Evolutionary conservation across 2,888 invertebrate species (phyloP).

Genomic region (Lysandra bellargus): DNA sequence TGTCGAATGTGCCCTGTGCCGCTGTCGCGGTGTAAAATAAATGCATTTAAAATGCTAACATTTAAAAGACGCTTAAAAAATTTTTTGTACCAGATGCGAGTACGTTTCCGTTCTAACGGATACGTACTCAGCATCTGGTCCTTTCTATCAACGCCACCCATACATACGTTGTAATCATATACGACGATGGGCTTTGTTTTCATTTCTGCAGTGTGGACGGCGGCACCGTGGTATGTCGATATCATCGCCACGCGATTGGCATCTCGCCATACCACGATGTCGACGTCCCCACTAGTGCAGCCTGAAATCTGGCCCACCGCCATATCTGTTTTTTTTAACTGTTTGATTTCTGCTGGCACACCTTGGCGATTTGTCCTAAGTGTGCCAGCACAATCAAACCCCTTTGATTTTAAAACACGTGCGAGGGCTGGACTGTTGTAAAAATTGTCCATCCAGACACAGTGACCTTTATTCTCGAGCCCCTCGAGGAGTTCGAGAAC

Average conservation of each 20-base stretch:
- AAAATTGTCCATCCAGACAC: slow-evolving; percentile 22
- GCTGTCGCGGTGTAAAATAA: slow-evolving; percentile 22
- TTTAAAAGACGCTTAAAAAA: slow-evolving; percentile 20
- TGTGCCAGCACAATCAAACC: slow-evolving; percentile 17
- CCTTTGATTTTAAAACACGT: neutral
- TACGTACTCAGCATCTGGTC: slow-evolving; percentile 16
- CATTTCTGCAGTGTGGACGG: no score
- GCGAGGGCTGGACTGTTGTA: slow-evolving; percentile 22
- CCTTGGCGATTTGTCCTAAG: slow-evolving; percentile 14
- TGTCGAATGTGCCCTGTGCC: slow-evolving; percentile 20
- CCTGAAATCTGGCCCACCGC: neutral
- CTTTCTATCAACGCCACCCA: slow-evolving; percentile 9
- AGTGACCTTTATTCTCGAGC: neutral
- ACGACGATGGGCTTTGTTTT: slow-evolving; percentile 7
- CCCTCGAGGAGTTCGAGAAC: neutral
- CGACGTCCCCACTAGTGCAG: slow-evolving; percentile 18
- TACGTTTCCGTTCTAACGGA: slow-evolving; percentile 24
- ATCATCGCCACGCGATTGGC: no score
- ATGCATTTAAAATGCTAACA: neutral
- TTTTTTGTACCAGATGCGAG: slow-evolving; percentile 24
- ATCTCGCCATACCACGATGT: neutral
- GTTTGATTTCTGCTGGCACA: neutral
- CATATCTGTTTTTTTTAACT: slow-evolving; percentile 20
- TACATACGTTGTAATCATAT: neutral
- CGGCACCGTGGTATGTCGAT: no score